Base-by-base conservation (phyloP, 1,140 invertebrate species). In the Hylaeus anthracinus region DNA sequence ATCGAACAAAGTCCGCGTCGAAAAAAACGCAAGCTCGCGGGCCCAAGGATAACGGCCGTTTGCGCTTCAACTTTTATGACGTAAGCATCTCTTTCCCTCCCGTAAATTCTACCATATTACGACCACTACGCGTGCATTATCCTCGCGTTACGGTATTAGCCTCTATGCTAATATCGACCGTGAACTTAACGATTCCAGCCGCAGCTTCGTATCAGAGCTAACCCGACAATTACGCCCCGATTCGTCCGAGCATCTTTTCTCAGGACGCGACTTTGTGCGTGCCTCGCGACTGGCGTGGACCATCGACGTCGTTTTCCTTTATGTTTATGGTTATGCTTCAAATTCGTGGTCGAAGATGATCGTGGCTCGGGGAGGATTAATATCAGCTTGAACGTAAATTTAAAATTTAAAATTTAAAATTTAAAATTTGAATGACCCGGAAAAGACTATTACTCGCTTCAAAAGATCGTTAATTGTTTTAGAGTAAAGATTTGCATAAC, bases 151-250 rank as follows among this genome's bases (percentile, higher is more conserved):
- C 37, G 15, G 43, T 1, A 5, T 56, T 71, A 43, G 15, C 41
- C 41, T 43, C 12, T 39, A 71, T 39, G 69, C 39, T 43, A 71
- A 56, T 71, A 2, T 71, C 69, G 53, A 41, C 39, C 39, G 51
- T 56, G 51, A 55, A 70, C 53, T 55, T 14, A 26, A 71, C 41
- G 15, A 26, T 37, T 37, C 58, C 5, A n/a, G 8, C 4, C 8
- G 56, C 15, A 60, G 26, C n/a, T 37, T 5, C 15, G n/a, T 60
- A 60, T 60, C n/a, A n/a, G 8, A 26, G 1, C 14, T 26, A 26
- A n/a, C 14, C 26, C 58, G 6, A 26, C 5, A 60, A 60, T 60
- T 60, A 60, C n/a, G 58, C 2, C 5, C 26, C 15, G 55, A 56
- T 15, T 56, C 14, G 14, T 56, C 58, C 3, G 37, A 26, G 9